A percentile compares a stretch with the other conserved stretches of the same genome.
These are phyloP conservation scores for Dicrurus megarhynchus DNA, from an alignment of 2,113 vertebrate genomes.

Conservation along the genomic window DNA sequence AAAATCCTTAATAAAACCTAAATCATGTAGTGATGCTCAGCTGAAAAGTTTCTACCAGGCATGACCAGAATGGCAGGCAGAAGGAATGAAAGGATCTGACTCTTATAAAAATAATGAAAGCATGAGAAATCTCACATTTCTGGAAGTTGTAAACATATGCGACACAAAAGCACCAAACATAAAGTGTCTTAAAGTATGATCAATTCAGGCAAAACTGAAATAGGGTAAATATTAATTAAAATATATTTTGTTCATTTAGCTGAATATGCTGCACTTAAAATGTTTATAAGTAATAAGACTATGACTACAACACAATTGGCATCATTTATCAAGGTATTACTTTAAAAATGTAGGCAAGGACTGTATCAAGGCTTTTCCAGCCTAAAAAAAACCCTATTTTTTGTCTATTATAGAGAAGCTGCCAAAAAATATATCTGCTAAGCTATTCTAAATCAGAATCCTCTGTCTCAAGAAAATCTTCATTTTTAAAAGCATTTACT, in stretches of 20 bases:
- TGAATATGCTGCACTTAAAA: background rate
- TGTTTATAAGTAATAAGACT: background rate
- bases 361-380: background rate
- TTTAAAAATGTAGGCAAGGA: background rate
- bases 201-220: background rate
- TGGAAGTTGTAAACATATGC: background rate
- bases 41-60: background rate
- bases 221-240: background rate
- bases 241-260: background rate
- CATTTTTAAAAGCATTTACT: background rate
- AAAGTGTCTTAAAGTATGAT: background rate
- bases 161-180: background rate
- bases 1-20: background rate
- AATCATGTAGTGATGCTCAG: background rate
- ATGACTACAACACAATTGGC: background rate
- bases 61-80: background rate
- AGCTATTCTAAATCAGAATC: background rate
- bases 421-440: background rate
- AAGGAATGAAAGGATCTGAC: background rate
- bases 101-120: background rate
- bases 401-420: background rate
- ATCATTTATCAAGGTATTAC: background rate
- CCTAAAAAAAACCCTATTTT: background rate
- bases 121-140: background rate
- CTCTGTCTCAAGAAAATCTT: background rate